Evolutionary conservation across 2,888 invertebrate genomes (phyloP).

Genomic region (Macaria notata): DNA sequence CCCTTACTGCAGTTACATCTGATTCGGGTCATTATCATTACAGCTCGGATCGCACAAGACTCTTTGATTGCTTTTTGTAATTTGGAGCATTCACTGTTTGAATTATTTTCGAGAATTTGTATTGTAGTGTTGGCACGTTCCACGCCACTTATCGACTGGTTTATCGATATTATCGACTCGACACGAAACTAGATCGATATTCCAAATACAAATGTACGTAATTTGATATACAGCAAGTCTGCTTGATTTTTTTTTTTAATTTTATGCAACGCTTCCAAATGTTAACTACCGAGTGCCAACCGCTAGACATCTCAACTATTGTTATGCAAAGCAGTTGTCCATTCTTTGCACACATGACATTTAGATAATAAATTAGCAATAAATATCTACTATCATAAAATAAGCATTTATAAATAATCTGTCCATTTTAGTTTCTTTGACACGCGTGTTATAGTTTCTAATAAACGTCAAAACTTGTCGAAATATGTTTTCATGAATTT

Average conservation of each 20-base stretch:
- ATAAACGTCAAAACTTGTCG: conserved; percentile 10
- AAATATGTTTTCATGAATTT: not conserved
- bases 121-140: conserved; percentile 55
- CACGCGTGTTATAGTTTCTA: conserved; percentile 8
- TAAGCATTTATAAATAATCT: conserved; percentile 10
- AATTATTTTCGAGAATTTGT: conserved; percentile 65
- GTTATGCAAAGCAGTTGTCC: conserved; percentile 21
- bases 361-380: conserved; percentile 21
- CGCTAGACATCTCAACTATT: conserved; percentile 10
- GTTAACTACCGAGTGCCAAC: conserved; percentile 2
- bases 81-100: conserved; percentile 66
- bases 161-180: conserved; percentile 31
- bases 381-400: conserved; percentile 16
- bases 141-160: conserved; percentile 40
- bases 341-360: conserved; percentile 21
- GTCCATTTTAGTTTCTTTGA: conserved; percentile 14
- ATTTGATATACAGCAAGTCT: conserved; percentile 16
- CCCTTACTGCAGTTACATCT: conserved; percentile 14
- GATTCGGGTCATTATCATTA: conserved; percentile 64
- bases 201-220: conserved; percentile 9
- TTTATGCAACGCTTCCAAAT: conserved; percentile 17
- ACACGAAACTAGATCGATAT: conserved; percentile 22
- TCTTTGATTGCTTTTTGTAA: conserved; percentile 72
- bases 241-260: conserved; percentile 13
- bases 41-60: conserved; percentile 55